These are phyloP conservation scores for Dynastes maya DNA, from an alignment of 2,888 invertebrate species.

Conservation along the genomic window DNA sequence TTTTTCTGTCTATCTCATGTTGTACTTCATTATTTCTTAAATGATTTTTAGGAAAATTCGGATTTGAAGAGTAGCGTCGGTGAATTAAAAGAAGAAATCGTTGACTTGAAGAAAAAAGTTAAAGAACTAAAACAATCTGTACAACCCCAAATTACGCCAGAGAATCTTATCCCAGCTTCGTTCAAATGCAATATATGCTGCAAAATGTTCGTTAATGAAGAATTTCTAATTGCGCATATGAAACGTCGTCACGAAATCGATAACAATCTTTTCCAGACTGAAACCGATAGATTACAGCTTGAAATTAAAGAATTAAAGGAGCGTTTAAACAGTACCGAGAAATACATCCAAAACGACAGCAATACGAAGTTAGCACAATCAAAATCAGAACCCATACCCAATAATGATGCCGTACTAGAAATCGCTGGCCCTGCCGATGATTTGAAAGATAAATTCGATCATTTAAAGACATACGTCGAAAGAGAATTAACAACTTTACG, in stretches of 20 bases:
- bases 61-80: constrained; percentile 72
- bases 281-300: constrained; percentile 77
- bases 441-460: constrained; percentile 66
- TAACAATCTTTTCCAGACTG: constrained; percentile 67
- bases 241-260: constrained; percentile 73
- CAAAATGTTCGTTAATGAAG: constrained; percentile 79
- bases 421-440: constrained; percentile 56
- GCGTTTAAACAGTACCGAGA: constrained; percentile 75
- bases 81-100: constrained; percentile 72
- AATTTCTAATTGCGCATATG: constrained; percentile 78
- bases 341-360: constrained; percentile 67
- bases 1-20: background rate
- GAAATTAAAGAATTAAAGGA: constrained; percentile 79
- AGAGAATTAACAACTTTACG: constrained; percentile 70
- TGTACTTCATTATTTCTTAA: background rate
- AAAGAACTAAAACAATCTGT: constrained; percentile 61
- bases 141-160: constrained; percentile 49
- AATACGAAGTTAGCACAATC: constrained; percentile 20
- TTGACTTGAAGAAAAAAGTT: constrained; percentile 72
- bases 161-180: constrained; percentile 60
- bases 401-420: constrained; percentile 53
- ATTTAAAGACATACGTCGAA: constrained; percentile 65
- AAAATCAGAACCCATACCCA: constrained; percentile 48
- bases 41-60: constrained; percentile 60
- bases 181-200: constrained; percentile 78